phyloP scores from a whole-genome alignment of 2,888 invertebrate species.

The Philhelius pedissequus region DNA sequence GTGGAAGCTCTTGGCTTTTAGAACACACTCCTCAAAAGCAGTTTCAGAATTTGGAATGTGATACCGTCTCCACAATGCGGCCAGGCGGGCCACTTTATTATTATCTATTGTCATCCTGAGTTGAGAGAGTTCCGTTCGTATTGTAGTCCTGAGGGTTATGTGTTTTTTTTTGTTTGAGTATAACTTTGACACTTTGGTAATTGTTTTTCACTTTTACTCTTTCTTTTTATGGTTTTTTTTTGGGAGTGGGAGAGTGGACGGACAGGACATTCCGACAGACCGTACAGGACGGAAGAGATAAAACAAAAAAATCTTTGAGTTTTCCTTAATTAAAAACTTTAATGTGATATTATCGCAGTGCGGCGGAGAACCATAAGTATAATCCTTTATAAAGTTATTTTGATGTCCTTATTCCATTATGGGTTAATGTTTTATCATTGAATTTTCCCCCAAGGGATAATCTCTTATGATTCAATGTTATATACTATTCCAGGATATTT shows the following conservation, averaged over 20 bases:
- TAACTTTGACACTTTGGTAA: slow-evolving; percentile 62
- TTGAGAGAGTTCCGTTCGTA: not conserved
- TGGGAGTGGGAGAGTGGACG: not conserved
- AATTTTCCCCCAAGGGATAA: slow-evolving; percentile 27
- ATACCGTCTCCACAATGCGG: not conserved
- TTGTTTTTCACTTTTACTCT: slow-evolving; percentile 38
- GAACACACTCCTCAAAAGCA: slow-evolving; percentile 48
- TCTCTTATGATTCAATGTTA: slow-evolving; percentile 33
- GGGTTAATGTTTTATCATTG: slow-evolving; percentile 48
- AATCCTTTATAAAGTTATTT: slow-evolving; percentile 18
- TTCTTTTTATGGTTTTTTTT: not conserved
- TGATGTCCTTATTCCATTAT: slow-evolving; percentile 42
- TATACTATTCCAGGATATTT: not conserved
- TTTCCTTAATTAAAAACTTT: slow-evolving; percentile 66
- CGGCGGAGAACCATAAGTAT: not conserved
- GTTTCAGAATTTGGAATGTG: slow-evolving; percentile 37
- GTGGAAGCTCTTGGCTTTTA: slow-evolving; percentile 21
- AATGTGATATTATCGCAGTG: slow-evolving; percentile 17
- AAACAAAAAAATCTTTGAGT: slow-evolving; percentile 34
- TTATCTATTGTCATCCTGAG: not conserved
- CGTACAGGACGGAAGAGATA: slow-evolving; percentile 11
- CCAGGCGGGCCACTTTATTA: slow-evolving; percentile 27
- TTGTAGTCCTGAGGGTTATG: not conserved
- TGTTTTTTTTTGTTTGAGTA: slow-evolving; percentile 4
- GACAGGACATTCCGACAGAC: not conserved